Evolutionary conservation across 2,113 vertebrate species (phyloP), one percentile per base, ranked within the genome.

Genomic region (Callaeas wilsoni): DNA sequence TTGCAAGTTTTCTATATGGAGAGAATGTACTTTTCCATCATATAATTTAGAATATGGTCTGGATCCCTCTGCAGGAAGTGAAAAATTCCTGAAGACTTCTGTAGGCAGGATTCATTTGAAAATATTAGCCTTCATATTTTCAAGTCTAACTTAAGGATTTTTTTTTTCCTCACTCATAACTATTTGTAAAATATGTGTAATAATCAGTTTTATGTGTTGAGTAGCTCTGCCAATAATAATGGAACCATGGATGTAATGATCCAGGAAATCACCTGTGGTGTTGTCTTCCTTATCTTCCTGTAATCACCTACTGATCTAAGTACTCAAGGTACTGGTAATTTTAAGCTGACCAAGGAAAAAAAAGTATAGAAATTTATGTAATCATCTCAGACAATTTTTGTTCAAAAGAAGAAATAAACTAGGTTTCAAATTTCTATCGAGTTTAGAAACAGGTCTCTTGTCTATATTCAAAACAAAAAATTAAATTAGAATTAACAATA

Each of bases 151-250:
- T 83, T 70, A 29, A 88, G 33, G 33, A 5, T 6, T 30, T 25
- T 55, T 60, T 64, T 50, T 22, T 70, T 70, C 33, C 49, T 35
- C 17, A 49, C 41, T 85, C 18, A 26, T 26, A 87, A 69, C 25
- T 62, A 13, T 59, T 19, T n/a, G 12, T 57, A 64, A 91, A 75
- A 47, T 37, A 71, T 71, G 22, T 71, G 35, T 37, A 49, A 86
- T 78, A 81, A 84, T 86, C 52, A 71, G 33, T 82, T 94, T 92
- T 87, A 92, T 79, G 92, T 89, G 73, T 91, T 89, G 69, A 84
- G 56, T 39, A 62, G 32, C 16, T 91, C 35, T 95, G 57, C 53
- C 82, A 83, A 11, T 92, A 84, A 50, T 83, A 83, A 73, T 20
- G 10, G 57, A 94, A 83, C 37, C 69, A 46, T 85, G 67, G 53